These are phyloP conservation scores for Ruditapes philippinarum DNA, from an alignment of 1,140 invertebrate species.

Conservation along the genomic window DNA sequence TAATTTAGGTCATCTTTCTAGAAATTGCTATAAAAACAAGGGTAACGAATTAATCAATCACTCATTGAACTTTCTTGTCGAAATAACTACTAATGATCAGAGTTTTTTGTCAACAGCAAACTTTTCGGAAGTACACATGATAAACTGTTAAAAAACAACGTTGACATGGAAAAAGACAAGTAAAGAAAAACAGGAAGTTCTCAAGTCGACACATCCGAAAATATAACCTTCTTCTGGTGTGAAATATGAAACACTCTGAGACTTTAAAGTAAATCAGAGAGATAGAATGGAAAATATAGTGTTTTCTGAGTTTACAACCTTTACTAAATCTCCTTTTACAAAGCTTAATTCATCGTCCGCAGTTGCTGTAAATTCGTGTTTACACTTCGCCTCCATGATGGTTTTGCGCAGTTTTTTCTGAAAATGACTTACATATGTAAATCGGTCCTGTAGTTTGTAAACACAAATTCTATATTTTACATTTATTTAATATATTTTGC, in stretches of 20 bases:
- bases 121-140: no score
- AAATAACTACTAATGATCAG: no score
- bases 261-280: neutral
- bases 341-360: slow-evolving; percentile 99
- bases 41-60: no score
- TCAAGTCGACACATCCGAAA: no score
- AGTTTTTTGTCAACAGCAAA: no score
- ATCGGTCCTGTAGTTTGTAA: neutral
- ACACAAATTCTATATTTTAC: neutral
- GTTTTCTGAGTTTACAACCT: slow-evolving; percentile 90
- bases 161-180: no score
- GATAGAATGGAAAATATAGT: neutral
- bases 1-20: no score
- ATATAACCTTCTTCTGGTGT: neutral
- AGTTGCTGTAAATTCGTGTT: slow-evolving; percentile 99
- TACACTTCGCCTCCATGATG: slow-evolving; percentile 98
- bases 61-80: no score
- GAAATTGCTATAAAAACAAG: no score
- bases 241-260: neutral
- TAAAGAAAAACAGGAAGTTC: slow-evolving; percentile 9
- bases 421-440: slow-evolving; percentile 20
- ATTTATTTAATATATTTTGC: no score
- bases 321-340: slow-evolving; percentile 96
- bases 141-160: no score
- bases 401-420: slow-evolving; percentile 32